Evolutionary conservation across 2,888 invertebrate species (phyloP).

Genomic region (Diplazon laetatorius): DNA sequence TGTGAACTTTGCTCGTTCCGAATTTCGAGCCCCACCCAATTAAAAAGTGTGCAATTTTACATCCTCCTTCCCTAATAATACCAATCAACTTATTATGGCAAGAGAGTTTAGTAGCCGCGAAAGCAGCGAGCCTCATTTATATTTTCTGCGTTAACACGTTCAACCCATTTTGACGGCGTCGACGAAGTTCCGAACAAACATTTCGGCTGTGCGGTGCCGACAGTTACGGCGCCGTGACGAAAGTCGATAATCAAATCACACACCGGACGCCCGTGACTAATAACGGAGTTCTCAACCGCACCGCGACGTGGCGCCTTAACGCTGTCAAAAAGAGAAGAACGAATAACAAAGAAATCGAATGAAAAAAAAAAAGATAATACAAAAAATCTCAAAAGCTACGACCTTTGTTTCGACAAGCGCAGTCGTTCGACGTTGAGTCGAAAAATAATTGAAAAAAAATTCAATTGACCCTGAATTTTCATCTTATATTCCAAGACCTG

Average conservation of each 20-base stretch:
- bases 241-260: conserved; percentile 70
- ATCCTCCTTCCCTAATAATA: too few species aligned
- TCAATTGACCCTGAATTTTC: not conserved
- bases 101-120: too few species aligned
- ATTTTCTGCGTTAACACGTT: not conserved
- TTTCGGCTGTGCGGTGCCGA: conserved; percentile 62
- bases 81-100: too few species aligned
- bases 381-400: conserved; percentile 11
- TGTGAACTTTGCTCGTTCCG: too few species aligned
- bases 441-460: not conserved
- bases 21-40: too few species aligned
- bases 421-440: not conserved
- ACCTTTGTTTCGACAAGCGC: not conserved
- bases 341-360: not conserved
- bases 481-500: too few species aligned
- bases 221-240: conserved; percentile 68
- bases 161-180: conserved; percentile 31
- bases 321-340: conserved; percentile 46
- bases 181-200: conserved; percentile 57
- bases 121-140: too few species aligned
- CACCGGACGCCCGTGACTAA: conserved; percentile 67
- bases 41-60: too few species aligned
- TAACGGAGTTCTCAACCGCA: conserved; percentile 38
- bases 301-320: conserved; percentile 62
- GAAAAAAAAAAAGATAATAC: not conserved